Percentiles rank a stretch among this genome's conserved stretches.
Evolutionary conservation across 2,113 vertebrate species (phyloP).

Genomic region (Eulemur macaco): DNA sequence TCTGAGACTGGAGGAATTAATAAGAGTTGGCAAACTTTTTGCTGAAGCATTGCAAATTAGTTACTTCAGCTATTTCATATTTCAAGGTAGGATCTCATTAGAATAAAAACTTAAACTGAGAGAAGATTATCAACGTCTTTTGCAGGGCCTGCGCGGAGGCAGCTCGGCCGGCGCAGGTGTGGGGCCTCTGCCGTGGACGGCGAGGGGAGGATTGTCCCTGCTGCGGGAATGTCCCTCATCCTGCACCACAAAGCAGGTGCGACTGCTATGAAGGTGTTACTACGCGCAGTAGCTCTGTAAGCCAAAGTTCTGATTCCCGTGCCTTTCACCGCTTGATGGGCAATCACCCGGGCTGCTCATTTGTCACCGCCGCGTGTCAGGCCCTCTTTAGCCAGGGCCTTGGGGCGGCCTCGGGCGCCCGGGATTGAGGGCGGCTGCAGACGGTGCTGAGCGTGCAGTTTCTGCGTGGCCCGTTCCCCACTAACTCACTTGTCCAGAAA

Average conservation of each 20-base stretch:
- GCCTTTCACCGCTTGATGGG: background rate
- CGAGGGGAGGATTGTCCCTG: no score
- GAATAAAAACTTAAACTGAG: slow-evolving; percentile 21
- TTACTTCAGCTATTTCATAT: slow-evolving; percentile 42
- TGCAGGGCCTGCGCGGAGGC: background rate
- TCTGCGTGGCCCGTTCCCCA: background rate
- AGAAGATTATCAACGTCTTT: background rate
- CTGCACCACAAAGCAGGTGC: background rate
- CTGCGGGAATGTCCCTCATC: background rate
- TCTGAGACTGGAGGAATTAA: slow-evolving; percentile 55
- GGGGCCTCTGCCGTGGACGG: fast-evolving
- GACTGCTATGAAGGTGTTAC: fast-evolving
- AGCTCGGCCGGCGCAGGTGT: no score
- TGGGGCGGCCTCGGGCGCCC: background rate
- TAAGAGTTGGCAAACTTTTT: slow-evolving; percentile 64
- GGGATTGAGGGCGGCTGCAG: background rate
- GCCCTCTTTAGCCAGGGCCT: background rate
- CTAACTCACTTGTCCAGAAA: background rate
- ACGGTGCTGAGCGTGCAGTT: background rate
- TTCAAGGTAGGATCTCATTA: slow-evolving; percentile 54
- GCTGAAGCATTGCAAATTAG: slow-evolving; percentile 40
- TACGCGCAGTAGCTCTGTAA: fast-evolving
- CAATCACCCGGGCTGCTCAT: background rate
- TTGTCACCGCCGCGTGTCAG: background rate
- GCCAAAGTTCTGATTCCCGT: no score